Evolutionary conservation across 2,888 invertebrate genomes (phyloP), one percentile per base, ranked within the genome.

Genomic region (Barypeithes pellucidus): DNA sequence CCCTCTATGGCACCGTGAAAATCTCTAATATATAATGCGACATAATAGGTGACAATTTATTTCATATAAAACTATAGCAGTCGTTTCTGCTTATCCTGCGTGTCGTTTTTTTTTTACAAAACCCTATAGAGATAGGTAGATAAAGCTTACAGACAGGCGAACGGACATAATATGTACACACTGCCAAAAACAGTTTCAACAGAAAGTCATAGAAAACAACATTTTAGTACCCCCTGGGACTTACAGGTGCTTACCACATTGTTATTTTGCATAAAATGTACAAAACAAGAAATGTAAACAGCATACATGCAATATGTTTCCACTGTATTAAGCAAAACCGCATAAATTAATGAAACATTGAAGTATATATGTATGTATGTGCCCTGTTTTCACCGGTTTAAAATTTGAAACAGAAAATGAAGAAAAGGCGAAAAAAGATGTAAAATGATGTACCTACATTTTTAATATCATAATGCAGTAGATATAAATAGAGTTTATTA

Each of bases 401-500:
- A 47, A 47, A 20, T 20, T 47, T 47, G 20, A 47, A 47, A 20
- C 9, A 47, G 47, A 0, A 11, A 20, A 20, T 20, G 47, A 8
- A 20, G 4, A 20, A 52, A 14, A n/a, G 5, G 5, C 4, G n/a
- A 24, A 24, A 52, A 52, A 52, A n/a, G 3, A 52, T 24, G 12
- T 52, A 12, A 22, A 22, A 52, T 24, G n/a, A 9, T 52, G 52
- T 52, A 29, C n/a, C 20, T 47, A 47, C 7, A 52, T 24, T 52
- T 52, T 52, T 52, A 52, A 24, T 52, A 18, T n/a, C 52, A n/a
- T 24, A 52, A 52, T 52, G 5, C 52, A 52, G 52, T 24, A n/a
- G n/a, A n/a, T n/a, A 24, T 52, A 52, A 52, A 52, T 52, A 24
- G 8, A 24, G 52, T 50, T 50, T 50, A 50, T 50, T 50, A 52